Percentiles rank a stretch among this genome's conserved stretches.
Conservation (phyloP, 2,113 vertebrate genomes). For the Hirundichthys speculiger region DNA sequence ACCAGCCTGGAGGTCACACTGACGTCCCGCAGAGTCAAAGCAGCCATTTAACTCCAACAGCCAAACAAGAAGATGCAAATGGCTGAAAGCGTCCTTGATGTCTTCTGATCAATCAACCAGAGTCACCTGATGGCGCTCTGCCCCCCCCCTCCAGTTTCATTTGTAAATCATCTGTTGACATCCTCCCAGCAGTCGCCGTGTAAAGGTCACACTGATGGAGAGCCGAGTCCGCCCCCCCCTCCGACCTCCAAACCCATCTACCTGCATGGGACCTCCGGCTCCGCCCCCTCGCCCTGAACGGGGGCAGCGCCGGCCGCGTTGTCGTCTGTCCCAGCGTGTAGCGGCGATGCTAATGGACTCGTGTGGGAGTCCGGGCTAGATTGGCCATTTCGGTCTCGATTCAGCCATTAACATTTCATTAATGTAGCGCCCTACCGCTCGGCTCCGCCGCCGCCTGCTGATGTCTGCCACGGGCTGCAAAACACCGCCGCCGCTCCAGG, state of each 20-base stretch:
- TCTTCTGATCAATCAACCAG: slow-evolving; percentile 52
- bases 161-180: slow-evolving; percentile 59
- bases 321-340: slow-evolving; percentile 88
- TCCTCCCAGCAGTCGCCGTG: slow-evolving; percentile 53
- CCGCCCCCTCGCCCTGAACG: slow-evolving; percentile 60
- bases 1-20: too few relatives aligned
- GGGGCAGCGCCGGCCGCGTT: slow-evolving; percentile 64
- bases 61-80: not conserved
- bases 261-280: slow-evolving; percentile 61
- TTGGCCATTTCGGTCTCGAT: slow-evolving; percentile 96
- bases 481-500: slow-evolving; percentile 67
- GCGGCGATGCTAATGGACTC: slow-evolving; percentile 94
- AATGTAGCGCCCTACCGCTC: slow-evolving; percentile 91
- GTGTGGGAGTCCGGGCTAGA: slow-evolving; percentile 90
- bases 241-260: slow-evolving; percentile 52
- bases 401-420: slow-evolving; percentile 99
- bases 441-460: slow-evolving; percentile 28
- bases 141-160: slow-evolving; percentile 31
- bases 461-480: slow-evolving; percentile 65
- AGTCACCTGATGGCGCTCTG: slow-evolving; percentile 4
- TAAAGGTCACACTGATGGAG: slow-evolving; percentile 63
- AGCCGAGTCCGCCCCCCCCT: slow-evolving; percentile 1
- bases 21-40: too few relatives aligned
- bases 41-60: not conserved
- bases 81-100: slow-evolving; percentile 34